phyloP scores from a whole-genome alignment of 2,113 vertebrate genomes.

The Cariama cristata region DNA sequence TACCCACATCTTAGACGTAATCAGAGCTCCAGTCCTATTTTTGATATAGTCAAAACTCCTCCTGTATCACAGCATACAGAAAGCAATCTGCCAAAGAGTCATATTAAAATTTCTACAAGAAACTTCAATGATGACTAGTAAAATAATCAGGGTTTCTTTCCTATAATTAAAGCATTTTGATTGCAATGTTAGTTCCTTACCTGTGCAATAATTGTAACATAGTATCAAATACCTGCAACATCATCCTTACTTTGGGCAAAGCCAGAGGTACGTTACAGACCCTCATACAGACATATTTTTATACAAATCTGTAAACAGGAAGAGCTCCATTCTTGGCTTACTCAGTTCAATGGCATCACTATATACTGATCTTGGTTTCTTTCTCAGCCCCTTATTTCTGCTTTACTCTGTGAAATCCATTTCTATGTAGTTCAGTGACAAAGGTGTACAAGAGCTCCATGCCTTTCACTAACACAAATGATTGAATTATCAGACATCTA shows the following conservation, averaged over 20 bases:
- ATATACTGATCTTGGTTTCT: background rate
- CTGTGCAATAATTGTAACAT: background rate
- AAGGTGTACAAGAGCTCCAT: background rate
- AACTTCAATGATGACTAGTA: background rate
- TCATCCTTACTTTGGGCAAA: background rate
- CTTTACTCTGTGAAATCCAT: background rate
- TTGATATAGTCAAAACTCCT: background rate
- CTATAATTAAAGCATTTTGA: background rate
- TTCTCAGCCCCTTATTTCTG: background rate
- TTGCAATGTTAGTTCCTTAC: background rate
- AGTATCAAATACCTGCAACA: background rate
- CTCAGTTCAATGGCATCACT: background rate
- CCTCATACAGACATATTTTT: background rate
- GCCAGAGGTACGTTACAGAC: background rate
- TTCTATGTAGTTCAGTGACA: background rate
- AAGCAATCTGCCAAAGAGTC: background rate
- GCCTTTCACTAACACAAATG: background rate
- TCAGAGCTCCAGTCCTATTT: background rate
- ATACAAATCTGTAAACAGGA: background rate
- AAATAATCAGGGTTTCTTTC: background rate
- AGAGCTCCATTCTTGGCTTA: background rate
- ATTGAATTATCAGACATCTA: background rate
- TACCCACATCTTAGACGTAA: background rate
- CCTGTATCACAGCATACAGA: background rate
- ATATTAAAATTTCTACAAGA: background rate